Base-by-base conservation (phyloP, 64 coral and sea anemone genomes). In the Dendrophyllia cribrosa region DNA sequence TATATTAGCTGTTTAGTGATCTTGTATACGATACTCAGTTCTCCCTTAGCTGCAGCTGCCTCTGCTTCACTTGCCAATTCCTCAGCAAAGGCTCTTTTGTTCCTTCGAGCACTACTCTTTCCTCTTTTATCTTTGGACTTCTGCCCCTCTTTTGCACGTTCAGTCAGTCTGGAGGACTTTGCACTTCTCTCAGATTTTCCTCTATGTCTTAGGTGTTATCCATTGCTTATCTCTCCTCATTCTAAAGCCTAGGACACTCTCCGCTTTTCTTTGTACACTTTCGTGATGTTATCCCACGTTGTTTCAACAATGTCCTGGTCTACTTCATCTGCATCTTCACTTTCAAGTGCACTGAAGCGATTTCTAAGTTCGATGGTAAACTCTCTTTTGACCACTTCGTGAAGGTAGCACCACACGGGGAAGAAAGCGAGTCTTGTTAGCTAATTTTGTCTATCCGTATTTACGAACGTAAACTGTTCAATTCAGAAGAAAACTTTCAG, bases 171-270 rank as follows among this genome's bases (percentile, higher is more conserved):
- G 13, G 82, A 24, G 43, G 82, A 85, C 34, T 66, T 85, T 62
- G 23, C 46, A 61, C 34, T 85, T 10, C 59, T 21, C 59, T 85
- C 82, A n/a, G 20, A 85, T 68, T 67, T 85, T 85, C 82, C 59
- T 20, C 82, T 25, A 56, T 9, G 53, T 56, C 53, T 56, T 6
- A 56, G 53, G 53, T 56, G 53, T 56, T 56, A 85, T 11, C 59
- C 82, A 67, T 68, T 85, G 1, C 24, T 68, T 85, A 17, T 17
- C 9, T 64, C 16, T 80, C 49, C n/a, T 80, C 50, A 58, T 80
- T 61, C 26, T 58, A 43, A 58, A 80, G 12, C 77, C 51, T 56
- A 12, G 12, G 53, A 58, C 58, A 61, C 58, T 80, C 51, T 58
- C 75, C 48, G 49, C 77, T 9, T 61, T 26, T 80, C 77, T 55